Percentiles rank a stretch among this genome's conserved stretches.
phyloP scores from a whole-genome alignment of 2,888 invertebrate species.

The Drosophila macrospina region DNA sequence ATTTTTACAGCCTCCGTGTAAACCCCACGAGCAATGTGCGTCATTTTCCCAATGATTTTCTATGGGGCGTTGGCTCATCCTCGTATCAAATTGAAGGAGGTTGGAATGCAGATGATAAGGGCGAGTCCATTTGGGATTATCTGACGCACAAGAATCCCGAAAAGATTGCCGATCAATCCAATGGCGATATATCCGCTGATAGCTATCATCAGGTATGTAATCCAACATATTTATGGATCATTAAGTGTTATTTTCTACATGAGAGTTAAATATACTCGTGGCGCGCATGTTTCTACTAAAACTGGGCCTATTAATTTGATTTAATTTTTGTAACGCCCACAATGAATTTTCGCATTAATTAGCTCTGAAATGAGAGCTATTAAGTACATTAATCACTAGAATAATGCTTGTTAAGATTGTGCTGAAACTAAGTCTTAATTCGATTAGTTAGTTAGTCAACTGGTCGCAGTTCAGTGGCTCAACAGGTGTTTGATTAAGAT shows the following conservation, averaged over 20 bases:
- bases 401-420: slow-evolving; percentile 12
- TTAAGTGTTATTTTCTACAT: background rate
- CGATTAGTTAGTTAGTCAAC: slow-evolving; percentile 14
- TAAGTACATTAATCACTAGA: slow-evolving; percentile 34
- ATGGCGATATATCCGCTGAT: slow-evolving; percentile 88
- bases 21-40: slow-evolving; percentile 58
- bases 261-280: background rate
- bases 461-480: slow-evolving; percentile 13
- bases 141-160: slow-evolving; percentile 87
- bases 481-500: slow-evolving; percentile 51
- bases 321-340: background rate
- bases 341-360: background rate
- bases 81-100: slow-evolving; percentile 85
- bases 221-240: background rate
- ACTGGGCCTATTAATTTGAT: background rate
- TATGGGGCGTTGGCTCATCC: slow-evolving; percentile 85
- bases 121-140: slow-evolving; percentile 88
- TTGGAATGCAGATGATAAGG: slow-evolving; percentile 86
- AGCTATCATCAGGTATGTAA: slow-evolving; percentile 86
- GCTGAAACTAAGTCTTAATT: slow-evolving; percentile 22
- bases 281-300: background rate
- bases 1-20: slow-evolving; percentile 34
- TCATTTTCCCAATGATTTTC: slow-evolving; percentile 84
- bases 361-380: slow-evolving; percentile 25
- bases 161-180: slow-evolving; percentile 87